Conservation (phyloP, 2,113 vertebrate genomes). For the Neotragus moschatus region DNA sequence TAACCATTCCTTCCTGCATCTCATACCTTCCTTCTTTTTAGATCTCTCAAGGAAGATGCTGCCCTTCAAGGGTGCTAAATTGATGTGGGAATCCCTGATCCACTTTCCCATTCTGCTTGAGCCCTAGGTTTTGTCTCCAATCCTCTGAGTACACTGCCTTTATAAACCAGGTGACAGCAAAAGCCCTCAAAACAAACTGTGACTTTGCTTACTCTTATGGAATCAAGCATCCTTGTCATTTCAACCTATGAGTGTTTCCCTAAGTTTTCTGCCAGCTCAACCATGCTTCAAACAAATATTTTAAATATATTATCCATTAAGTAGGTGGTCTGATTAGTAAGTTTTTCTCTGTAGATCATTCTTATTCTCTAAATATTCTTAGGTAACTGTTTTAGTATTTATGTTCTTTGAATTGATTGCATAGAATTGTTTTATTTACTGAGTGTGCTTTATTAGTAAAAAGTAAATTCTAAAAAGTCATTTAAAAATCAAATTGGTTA, state of each 20-base stretch:
- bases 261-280: constrained; percentile 20
- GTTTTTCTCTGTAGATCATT: neutral
- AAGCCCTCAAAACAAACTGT: neutral
- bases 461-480: neutral
- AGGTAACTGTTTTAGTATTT: neutral
- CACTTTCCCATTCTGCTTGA: neutral
- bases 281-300: constrained; percentile 24
- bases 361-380: neutral
- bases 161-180: neutral
- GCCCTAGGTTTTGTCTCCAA: neutral
- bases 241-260: neutral
- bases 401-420: neutral
- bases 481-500: constrained; percentile 3
- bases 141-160: neutral
- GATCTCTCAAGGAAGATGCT: neutral
- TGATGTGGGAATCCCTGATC: neutral
- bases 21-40: neutral
- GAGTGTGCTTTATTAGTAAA: neutral
- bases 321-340: neutral
- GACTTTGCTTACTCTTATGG: constrained; percentile 27
- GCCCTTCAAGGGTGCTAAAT: neutral
- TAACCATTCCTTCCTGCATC: neutral
- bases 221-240: constrained; percentile 43
- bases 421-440: constrained; percentile 7
- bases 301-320: neutral